Evolutionary conservation across 2,888 invertebrate genomes (phyloP), one percentile per base, ranked within the genome.

Genomic region (Lasiommata megera): DNA sequence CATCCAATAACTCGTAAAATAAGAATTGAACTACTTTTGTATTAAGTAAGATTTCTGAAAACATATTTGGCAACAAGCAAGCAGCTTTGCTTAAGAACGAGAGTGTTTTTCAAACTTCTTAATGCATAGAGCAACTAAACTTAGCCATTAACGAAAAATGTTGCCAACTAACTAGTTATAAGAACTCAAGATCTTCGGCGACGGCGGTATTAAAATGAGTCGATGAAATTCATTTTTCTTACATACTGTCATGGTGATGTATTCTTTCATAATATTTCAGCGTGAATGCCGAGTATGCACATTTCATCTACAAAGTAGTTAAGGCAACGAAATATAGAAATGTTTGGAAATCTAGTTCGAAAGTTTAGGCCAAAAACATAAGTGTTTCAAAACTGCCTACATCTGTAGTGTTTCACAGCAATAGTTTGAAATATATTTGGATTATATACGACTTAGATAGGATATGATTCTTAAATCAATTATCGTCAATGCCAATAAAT

Each of bases 91-190:
- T 29, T 40, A 47, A 17, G 48, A 38, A 41, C 28, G 18, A 41
- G 52, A 52, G 48, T 48, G 47, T 46, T 37, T 28, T 46, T 6
- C 36, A 44, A 51, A 55, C 48, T 48, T 34, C 48, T 48, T 41
- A 56, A 56, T 50, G 43, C 31, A 18, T 43, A 37, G 44, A 44
- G 12, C 36, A 54, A 54, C 16, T 50, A 36, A 56, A 56, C 56
- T 56, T 56, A 31, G 43, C 34, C 43, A 50, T 50, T 56, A 56
- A 34, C 31, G 36, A 47, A 56, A 48, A 41, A 18, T 34, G 48
- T 50, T 56, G 48, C 56, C 41, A 18, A 50, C 36, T 47, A 16
- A 17, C n/a, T 16, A 29, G 7, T 12, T 43, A 29, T 31, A 31
- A 52, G 41, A 52, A 31, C 12, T 28, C 2, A 28, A 38, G 29